Conservation (phyloP, 2,888 invertebrate species). For the Erebia epiphron region DNA sequence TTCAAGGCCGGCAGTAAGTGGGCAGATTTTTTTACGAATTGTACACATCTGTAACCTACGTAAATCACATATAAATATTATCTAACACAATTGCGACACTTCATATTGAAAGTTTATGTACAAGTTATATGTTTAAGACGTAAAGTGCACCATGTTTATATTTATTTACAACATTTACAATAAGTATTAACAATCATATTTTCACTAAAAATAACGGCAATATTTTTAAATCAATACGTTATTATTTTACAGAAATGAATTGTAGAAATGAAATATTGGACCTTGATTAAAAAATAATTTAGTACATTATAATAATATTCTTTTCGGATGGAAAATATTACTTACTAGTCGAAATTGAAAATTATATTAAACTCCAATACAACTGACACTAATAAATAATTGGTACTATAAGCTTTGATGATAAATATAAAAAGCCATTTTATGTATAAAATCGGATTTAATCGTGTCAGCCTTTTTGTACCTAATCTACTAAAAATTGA, state of each 20-base stretch:
- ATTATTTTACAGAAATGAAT: slow-evolving; percentile 38
- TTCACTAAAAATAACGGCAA: slow-evolving; percentile 41
- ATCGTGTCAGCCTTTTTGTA: slow-evolving; percentile 77
- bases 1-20: slow-evolving; percentile 37
- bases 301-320: slow-evolving; percentile 6
- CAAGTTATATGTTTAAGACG: slow-evolving; percentile 53
- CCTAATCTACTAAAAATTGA: slow-evolving; percentile 78
- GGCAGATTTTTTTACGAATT: slow-evolving; percentile 33
- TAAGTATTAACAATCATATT: slow-evolving; percentile 64
- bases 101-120: slow-evolving; percentile 39
- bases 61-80: slow-evolving; percentile 39
- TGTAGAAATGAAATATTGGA: slow-evolving; percentile 55
- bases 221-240: slow-evolving; percentile 40
- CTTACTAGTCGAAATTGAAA: slow-evolving; percentile 2
- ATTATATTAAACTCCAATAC: slow-evolving; percentile 13
- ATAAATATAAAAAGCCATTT: slow-evolving; percentile 29
- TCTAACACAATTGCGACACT: slow-evolving; percentile 39
- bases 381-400: slow-evolving; percentile 37
- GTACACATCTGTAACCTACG: slow-evolving; percentile 35
- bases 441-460: slow-evolving; percentile 67
- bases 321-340: neutral
- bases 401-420: slow-evolving; percentile 32
- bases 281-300: slow-evolving; percentile 49
- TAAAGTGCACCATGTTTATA: slow-evolving; percentile 70
- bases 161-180: slow-evolving; percentile 78